Percentiles rank a stretch among this genome's conserved stretches.
Conservation (phyloP, 2,888 invertebrate species). For the Dicyrtoma fusca region DNA sequence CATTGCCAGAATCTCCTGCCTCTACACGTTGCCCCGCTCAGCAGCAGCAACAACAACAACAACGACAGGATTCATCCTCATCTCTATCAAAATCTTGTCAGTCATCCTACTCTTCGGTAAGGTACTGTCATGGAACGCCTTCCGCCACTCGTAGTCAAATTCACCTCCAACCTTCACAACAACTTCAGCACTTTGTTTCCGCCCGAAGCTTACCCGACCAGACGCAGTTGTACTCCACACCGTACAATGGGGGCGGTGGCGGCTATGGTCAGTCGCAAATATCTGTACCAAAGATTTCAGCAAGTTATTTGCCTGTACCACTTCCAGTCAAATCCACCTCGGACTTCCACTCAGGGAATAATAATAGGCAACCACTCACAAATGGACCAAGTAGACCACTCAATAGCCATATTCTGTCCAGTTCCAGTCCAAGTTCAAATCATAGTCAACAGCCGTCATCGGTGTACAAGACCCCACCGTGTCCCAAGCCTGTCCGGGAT, state of each 20-base stretch:
- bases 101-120: not conserved
- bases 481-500: slow-evolving; percentile 4
- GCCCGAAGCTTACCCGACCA: slow-evolving; percentile 12
- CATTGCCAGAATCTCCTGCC: slow-evolving; percentile 4
- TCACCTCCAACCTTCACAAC: not conserved
- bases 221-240: not conserved
- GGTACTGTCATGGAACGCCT: not conserved
- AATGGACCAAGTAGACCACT: not conserved
- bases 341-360: not conserved
- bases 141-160: not conserved
- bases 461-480: slow-evolving; percentile 17
- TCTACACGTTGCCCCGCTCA: not conserved
- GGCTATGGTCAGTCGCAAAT: not conserved
- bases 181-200: not conserved
- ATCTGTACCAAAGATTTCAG: not conserved
- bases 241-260: not conserved
- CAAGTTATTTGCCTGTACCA: slow-evolving; percentile 3
- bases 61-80: not conserved
- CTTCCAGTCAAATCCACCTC: slow-evolving; percentile 11
- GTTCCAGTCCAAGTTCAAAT: not conserved
- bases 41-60: not conserved
- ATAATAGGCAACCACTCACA: not conserved
- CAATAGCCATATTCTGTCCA: not conserved
- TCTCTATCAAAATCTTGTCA: slow-evolving; percentile 8
- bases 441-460: not conserved